Conservation (phyloP, 2,888 invertebrate genomes). For the Lithophane ornitopus region DNA sequence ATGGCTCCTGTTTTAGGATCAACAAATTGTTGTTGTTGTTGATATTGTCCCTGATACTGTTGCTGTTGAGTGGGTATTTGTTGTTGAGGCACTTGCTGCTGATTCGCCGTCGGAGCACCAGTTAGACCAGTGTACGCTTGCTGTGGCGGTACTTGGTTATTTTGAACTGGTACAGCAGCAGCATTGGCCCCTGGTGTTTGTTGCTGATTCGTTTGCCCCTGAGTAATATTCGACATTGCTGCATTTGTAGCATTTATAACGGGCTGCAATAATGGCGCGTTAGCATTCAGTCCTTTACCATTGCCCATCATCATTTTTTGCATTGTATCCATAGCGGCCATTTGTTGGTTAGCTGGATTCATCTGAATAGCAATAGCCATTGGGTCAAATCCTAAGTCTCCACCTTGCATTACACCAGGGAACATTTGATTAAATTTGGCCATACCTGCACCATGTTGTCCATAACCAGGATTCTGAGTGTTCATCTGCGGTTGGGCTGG, state of each 20-base stretch:
- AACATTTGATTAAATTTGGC: conserved; percentile 86
- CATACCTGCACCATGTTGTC: conserved; percentile 79
- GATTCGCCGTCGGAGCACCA: conserved; percentile 60
- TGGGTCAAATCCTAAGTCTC: conserved; percentile 85
- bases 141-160: conserved; percentile 57
- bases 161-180: conserved; percentile 54
- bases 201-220: conserved; percentile 39
- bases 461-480: conserved; percentile 62
- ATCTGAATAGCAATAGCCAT: conserved; percentile 88
- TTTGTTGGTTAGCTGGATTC: conserved; percentile 86
- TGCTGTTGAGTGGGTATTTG: conserved; percentile 65
- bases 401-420: conserved; percentile 82
- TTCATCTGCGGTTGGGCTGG: conserved; percentile 47
- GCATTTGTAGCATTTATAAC: conserved; percentile 65
- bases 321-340: conserved; percentile 79
- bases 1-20: conserved; percentile 69
- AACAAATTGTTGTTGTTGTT: conserved; percentile 60
- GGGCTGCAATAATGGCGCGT: conserved; percentile 60
- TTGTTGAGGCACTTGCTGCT: conserved; percentile 61
- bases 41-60: conserved; percentile 61
- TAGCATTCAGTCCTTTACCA: conserved; percentile 50
- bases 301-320: conserved; percentile 78
- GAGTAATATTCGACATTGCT: conserved; percentile 58
- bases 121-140: conserved; percentile 68
- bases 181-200: conserved; percentile 15